These are phyloP conservation scores for Liparis tanakae DNA, from an alignment of 2,797 vertebrate genomes.

Conservation along the genomic window DNA sequence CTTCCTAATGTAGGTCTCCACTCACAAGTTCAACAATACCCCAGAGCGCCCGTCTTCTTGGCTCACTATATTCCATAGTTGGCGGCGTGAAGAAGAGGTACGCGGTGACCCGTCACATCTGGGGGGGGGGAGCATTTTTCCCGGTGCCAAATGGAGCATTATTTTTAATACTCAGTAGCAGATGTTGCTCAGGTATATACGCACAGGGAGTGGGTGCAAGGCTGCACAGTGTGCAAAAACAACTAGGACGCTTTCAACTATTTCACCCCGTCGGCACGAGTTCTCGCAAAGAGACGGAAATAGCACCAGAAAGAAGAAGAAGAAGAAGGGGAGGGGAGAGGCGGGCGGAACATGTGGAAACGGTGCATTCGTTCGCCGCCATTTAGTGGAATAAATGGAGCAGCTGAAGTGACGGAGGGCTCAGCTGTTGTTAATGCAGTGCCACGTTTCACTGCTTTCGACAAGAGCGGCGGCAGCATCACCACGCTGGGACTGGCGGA, in stretches of 20 bases:
- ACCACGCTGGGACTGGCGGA: constrained; percentile 8
- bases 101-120: background rate
- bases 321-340: background rate
- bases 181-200: constrained; percentile 36
- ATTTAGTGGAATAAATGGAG: constrained; percentile 43
- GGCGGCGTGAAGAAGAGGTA: no score
- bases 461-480: constrained; percentile 27
- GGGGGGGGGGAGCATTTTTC: no score
- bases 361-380: constrained; percentile 21
- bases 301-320: background rate
- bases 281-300: constrained; percentile 19
- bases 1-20: background rate
- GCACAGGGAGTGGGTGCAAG: constrained; percentile 14
- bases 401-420: constrained; percentile 35
- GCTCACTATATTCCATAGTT: background rate
- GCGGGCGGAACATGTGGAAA: background rate
- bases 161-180: constrained; percentile 25
- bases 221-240: constrained; percentile 30
- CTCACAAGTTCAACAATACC: background rate
- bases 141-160: background rate
- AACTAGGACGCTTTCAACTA: constrained; percentile 23
- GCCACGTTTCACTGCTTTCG: constrained; percentile 32
- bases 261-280: constrained; percentile 20
- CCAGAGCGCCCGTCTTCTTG: background rate
- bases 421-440: constrained; percentile 37